These are phyloP conservation scores for Pyrocoelia pectoralis DNA, from an alignment of 2,888 invertebrate species.

Conservation along the genomic window DNA sequence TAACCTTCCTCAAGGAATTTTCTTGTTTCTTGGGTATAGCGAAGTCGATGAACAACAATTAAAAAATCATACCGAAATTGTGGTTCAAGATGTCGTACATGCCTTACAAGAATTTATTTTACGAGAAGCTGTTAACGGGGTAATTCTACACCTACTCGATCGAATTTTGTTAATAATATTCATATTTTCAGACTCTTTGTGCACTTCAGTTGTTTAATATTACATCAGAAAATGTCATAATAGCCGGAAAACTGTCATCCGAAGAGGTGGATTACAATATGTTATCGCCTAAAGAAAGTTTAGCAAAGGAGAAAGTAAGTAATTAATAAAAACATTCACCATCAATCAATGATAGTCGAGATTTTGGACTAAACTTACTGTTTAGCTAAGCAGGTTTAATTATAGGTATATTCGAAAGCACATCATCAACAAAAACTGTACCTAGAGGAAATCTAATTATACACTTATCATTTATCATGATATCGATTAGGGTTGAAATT, in stretches of 20 bases:
- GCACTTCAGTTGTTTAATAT: slow-evolving; percentile 85
- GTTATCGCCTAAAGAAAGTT: slow-evolving; percentile 70
- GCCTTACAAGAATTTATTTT: slow-evolving; percentile 82
- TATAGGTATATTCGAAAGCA: too few species aligned
- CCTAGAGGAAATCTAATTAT: not conserved
- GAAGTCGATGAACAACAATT: slow-evolving; percentile 83
- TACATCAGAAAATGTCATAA: slow-evolving; percentile 87
- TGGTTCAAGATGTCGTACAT: slow-evolving; percentile 84
- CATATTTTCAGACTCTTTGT: slow-evolving; percentile 77
- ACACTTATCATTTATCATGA: too few species aligned
- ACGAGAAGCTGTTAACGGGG: slow-evolving; percentile 76
- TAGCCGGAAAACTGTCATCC: slow-evolving; percentile 79
- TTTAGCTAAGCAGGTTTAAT: too few species aligned
- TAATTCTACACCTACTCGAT: too few species aligned
- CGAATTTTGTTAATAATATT: not conserved
- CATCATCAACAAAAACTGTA: not conserved
- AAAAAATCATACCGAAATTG: slow-evolving; percentile 82
- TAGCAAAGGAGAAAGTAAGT: slow-evolving; percentile 77
- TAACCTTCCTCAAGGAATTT: slow-evolving; percentile 83
- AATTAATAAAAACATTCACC: not conserved
- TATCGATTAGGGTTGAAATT: not conserved
- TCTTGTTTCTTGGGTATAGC: slow-evolving; percentile 88
- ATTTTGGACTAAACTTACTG: too few species aligned
- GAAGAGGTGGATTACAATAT: slow-evolving; percentile 69
- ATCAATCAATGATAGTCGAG: too few species aligned